Percentiles rank a stretch among this genome's conserved stretches.
These are phyloP conservation scores for Ophion ellenae DNA, from an alignment of 2,888 invertebrate species.

Conservation along the genomic window DNA sequence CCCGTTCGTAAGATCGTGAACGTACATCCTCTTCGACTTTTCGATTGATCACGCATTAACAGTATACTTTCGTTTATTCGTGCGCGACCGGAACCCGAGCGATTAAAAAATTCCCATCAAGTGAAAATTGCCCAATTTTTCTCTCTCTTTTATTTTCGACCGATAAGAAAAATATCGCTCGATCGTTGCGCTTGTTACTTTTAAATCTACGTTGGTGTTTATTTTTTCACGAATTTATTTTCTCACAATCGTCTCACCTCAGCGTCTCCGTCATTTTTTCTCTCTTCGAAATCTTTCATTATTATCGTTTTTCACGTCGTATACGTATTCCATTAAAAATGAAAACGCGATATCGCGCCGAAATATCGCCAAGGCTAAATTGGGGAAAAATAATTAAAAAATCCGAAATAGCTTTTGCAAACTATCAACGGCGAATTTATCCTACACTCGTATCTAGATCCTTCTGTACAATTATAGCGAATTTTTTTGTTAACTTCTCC, in stretches of 20 bases:
- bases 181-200: background rate
- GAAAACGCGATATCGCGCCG: no score
- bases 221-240: no score
- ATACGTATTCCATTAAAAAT: background rate
- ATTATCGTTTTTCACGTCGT: background rate
- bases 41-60: background rate
- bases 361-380: no score
- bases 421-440: no score
- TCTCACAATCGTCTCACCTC: background rate
- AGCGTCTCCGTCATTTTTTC: background rate
- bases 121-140: background rate
- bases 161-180: background rate
- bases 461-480: no score
- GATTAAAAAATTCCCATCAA: slow-evolving; percentile 12
- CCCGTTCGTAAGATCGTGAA: slow-evolving; percentile 79
- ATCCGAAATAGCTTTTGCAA: no score
- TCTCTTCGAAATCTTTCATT: background rate
- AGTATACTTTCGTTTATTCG: no score
- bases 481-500: no score
- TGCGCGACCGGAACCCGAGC: no score
- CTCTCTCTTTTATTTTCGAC: background rate
- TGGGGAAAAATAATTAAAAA: no score
- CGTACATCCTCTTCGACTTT: slow-evolving; percentile 53
- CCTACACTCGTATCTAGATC: no score
- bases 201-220: no score